Evolutionary conservation across 1,140 invertebrate genomes (phyloP), one percentile per base, ranked within the genome.

Genomic region (Idris sp.): DNA sequence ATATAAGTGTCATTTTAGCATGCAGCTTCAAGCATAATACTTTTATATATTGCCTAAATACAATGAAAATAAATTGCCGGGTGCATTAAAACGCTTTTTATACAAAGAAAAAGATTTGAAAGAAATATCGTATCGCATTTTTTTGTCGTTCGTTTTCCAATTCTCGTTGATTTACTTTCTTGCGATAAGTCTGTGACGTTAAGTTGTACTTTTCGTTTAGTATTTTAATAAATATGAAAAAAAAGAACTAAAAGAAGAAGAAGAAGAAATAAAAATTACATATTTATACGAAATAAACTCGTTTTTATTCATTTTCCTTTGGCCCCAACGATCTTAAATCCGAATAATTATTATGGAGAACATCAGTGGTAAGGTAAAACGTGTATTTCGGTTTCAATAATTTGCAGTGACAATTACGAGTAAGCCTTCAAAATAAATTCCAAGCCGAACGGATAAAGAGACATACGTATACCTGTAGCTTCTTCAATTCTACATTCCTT

Each of bases 221-320:
- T 72, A 72, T 72, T 72, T 56, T 72, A 72, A 72, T 72, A 72
- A 72, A 72, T 72, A n/a, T n/a, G n/a, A n/a, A n/a, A 72, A 62
- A 72, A 53, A 56, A 36, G 19, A 10, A 26, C 4, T 48, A 72
- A 56, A n/a, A n/a, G n/a, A n/a, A n/a, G n/a, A n/a, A 46, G 49
- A 7, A 19, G 41, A 15, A 4, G 67, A 62, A 62, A 72, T 72
- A 72, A 71, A 71, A 71, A 49, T 71, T 61, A 54, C 48, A 71
- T 71, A 71, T 71, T 69, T 61, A 69, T 69, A 59, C 65, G 65
- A 69, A 69, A 69, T 71, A 71, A 71, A 71, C 67, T 71, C 40
- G 67, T 71, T 71, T 71, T 71, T 71, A 71, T 61, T 71, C 67
- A 61, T 71, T 59, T 61, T 51, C 46, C 30, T 16, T 9, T 26